phyloP scores from a whole-genome alignment of 2,888 invertebrate species.

The Cryptocephalus primarius region DNA sequence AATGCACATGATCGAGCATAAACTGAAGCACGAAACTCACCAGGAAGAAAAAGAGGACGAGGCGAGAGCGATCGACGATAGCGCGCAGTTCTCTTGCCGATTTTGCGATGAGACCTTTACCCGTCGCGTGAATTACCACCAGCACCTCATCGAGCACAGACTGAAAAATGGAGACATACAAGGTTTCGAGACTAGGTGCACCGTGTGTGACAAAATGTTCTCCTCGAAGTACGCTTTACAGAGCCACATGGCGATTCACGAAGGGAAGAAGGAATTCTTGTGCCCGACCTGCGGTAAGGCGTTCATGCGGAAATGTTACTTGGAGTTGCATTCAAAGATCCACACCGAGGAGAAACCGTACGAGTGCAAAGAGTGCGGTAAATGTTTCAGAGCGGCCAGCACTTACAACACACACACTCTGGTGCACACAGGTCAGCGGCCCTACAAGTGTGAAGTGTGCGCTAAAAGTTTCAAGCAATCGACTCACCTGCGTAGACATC shows the following conservation, averaged over 20 bases:
- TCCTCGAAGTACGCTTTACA: constrained; percentile 14
- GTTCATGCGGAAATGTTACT: constrained; percentile 16
- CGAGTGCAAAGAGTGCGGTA: constrained; percentile 21
- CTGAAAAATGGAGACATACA: constrained; percentile 4
- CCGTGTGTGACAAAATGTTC: constrained; percentile 10
- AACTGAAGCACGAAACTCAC: neutral
- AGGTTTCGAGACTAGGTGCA: constrained; percentile 2
- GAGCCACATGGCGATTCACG: constrained; percentile 16
- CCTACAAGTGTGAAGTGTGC: constrained; percentile 33
- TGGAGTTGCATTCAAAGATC: constrained; percentile 17
- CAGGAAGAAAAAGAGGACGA: neutral
- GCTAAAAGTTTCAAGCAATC: constrained; percentile 27
- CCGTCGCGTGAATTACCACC: constrained; percentile 4
- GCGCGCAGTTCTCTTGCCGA: constrained; percentile 6
- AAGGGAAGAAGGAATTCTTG: constrained; percentile 16
- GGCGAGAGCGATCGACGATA: constrained; percentile 2
- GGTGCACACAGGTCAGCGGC: constrained; percentile 23
- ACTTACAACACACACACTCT: constrained; percentile 22
- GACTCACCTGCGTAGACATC: constrained; percentile 23
- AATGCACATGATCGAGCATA: neutral
- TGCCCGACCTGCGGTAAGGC: constrained; percentile 20
- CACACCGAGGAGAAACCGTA: constrained; percentile 25
- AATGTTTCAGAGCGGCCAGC: constrained; percentile 20
- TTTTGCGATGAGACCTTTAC: constrained; percentile 4
- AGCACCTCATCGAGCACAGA: constrained; percentile 6